Evolutionary conservation across 2,888 invertebrate genomes (phyloP).

Genomic region (Isoperla grammatica): DNA sequence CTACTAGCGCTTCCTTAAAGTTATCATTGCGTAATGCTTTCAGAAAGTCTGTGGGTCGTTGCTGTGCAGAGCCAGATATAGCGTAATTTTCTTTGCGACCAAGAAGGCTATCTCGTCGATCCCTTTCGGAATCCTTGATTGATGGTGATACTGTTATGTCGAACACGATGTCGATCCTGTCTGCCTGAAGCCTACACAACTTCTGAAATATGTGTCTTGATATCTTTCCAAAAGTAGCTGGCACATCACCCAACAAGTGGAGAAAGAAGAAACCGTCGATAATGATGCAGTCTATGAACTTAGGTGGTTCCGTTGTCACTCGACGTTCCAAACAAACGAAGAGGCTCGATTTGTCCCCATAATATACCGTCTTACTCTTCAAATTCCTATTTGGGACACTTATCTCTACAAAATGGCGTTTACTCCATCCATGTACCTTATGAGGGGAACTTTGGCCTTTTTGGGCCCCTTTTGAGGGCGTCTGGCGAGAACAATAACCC

Average conservation of each 20-base stretch:
- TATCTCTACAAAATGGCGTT: too few relatives aligned
- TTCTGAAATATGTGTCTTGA: neutral
- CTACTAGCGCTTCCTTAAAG: neutral
- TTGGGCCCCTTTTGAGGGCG: constrained; percentile 23
- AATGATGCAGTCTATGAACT: too few relatives aligned
- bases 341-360: constrained; percentile 34
- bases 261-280: neutral
- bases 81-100: too few relatives aligned
- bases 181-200: neutral
- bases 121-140: too few relatives aligned
- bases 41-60: neutral
- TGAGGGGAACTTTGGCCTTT: neutral
- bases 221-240: neutral
- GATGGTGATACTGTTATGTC: too few relatives aligned
- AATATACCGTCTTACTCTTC: constrained; percentile 31
- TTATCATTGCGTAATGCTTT: neutral
- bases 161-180: neutral
- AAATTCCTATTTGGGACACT: too few relatives aligned
- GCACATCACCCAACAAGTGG: neutral
- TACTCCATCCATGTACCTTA: constrained; percentile 31
- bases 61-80: too few relatives aligned
- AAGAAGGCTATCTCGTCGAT: too few relatives aligned
- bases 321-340: constrained; percentile 30
- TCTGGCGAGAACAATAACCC: constrained; percentile 17
- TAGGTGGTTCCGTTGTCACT: too few relatives aligned